A percentile compares a stretch with the other conserved stretches of the same genome.
These are phyloP conservation scores for Saccopteryx bilineata DNA, from an alignment of 2,113 vertebrate genomes.

Conservation along the genomic window DNA sequence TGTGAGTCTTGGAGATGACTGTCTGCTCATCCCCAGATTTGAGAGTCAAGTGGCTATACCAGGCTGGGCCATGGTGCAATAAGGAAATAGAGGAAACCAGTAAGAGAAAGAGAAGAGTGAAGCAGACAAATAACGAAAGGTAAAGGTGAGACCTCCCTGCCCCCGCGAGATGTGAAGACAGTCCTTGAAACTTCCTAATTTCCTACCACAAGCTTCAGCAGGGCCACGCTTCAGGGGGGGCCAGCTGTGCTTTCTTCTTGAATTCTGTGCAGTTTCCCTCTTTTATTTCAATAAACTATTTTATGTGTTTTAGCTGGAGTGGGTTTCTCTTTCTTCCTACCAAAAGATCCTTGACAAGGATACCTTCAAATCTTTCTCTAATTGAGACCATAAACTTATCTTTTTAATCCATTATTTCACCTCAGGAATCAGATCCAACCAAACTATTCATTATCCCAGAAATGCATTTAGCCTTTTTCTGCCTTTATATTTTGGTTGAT, in stretches of 20 bases:
- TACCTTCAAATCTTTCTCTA: conserved; percentile 19
- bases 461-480: not conserved
- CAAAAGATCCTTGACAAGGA: not conserved
- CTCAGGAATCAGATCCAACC: not conserved
- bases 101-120: not conserved
- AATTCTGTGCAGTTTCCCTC: not conserved
- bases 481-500: not conserved
- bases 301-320: not conserved
- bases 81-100: not conserved
- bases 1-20: not conserved
- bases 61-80: not conserved
- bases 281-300: conserved; percentile 24
- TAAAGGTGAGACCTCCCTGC: not conserved
- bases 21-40: not conserved
- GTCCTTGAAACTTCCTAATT: not conserved
- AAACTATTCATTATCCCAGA: not conserved
- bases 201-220: not conserved
- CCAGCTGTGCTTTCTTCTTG: not conserved
- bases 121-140: not conserved
- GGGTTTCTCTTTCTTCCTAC: conserved; percentile 32
- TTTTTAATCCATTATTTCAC: not conserved
- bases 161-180: not conserved
- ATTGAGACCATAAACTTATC: not conserved
- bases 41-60: not conserved
- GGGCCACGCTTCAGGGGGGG: not conserved